phyloP scores from a whole-genome alignment of 2,113 vertebrate genomes.

The Chaetorhynchus papuensis region DNA sequence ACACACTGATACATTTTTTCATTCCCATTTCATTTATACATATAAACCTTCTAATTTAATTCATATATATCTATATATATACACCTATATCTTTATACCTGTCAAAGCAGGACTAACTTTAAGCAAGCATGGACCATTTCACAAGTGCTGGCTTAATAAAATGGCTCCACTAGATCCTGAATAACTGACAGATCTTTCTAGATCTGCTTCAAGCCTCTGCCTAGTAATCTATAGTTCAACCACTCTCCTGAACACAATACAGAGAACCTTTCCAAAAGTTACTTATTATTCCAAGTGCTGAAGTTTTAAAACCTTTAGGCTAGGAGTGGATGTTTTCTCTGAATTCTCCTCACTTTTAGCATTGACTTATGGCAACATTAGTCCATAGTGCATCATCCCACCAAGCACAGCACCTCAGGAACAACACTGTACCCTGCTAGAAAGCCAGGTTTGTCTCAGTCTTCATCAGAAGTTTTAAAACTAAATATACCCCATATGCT shows the following conservation, averaged over 20 bases:
- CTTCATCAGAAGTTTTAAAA: constrained; percentile 33
- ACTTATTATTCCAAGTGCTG: neutral
- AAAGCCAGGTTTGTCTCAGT: constrained; percentile 8
- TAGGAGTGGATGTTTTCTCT: neutral
- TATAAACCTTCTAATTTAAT: neutral
- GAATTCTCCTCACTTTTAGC: neutral
- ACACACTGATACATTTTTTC: neutral
- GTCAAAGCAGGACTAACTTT: neutral
- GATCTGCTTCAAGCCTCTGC: neutral
- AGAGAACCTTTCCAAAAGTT: neutral
- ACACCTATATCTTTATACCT: neutral
- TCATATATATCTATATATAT: too few relatives aligned
- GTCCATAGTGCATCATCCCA: neutral
- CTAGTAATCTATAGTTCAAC: neutral
- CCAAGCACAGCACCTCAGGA: neutral
- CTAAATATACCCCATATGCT: constrained; percentile 36
- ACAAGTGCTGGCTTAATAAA: neutral
- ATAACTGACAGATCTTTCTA: neutral
- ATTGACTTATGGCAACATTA: neutral
- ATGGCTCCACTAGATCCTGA: neutral
- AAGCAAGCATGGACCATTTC: neutral
- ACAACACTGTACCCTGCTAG: constrained; percentile 3
- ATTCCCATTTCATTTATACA: neutral
- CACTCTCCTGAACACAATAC: neutral
- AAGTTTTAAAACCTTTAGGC: neutral